Base-by-base conservation (phyloP, 2,113 vertebrate species). In the Thunnus maccoyii region DNA sequence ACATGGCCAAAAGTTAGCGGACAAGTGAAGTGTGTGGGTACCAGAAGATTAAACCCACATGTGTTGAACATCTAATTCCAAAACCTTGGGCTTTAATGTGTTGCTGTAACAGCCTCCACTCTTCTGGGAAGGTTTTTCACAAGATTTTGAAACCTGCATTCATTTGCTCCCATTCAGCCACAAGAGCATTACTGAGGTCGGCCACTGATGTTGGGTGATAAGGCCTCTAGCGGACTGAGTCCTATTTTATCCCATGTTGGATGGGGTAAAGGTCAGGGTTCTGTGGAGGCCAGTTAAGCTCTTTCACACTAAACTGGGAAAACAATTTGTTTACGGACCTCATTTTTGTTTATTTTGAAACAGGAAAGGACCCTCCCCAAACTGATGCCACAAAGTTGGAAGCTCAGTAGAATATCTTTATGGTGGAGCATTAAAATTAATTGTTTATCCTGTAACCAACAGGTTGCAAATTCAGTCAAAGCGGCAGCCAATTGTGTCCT, bases 391-490 rank as follows among this genome's bases (percentile, higher is more conserved):
- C 12, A 32, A 4, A 52, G n/a, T n/a, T 62, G 12, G 20, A 52
- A 6, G 1, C n/a, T 47, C 9, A 47, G 36, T 41, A 8, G 36
- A 41, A 41, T 8, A 41, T 41, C 36, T 2, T 41, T 41, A 2
- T 47, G 13, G 13, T 22, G 12, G 15, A 55, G 32, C 20, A 17
- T 13, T 57, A 18, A 51, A 32, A 16, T 46, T 41, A 41, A 41
- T 41, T 41, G 36, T 41, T 41, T 2, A 1, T 27, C 11, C 12
- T 60, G 41, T 57, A 51, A 63, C 15, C 79, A 69, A 82, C 51
- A 71, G 66, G 72, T 82, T 71, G 54, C 16, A 8, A 11, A 57
- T 68, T 57, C 18, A 76, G 6, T 12, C 22, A n/a, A 50, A 41
- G 13, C 44, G 17, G 3, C 10, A 61, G 16, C 32, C 25, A 61